Base-by-base conservation (phyloP, 2,797 vertebrate species). In the Gambusia yucatana region DNA sequence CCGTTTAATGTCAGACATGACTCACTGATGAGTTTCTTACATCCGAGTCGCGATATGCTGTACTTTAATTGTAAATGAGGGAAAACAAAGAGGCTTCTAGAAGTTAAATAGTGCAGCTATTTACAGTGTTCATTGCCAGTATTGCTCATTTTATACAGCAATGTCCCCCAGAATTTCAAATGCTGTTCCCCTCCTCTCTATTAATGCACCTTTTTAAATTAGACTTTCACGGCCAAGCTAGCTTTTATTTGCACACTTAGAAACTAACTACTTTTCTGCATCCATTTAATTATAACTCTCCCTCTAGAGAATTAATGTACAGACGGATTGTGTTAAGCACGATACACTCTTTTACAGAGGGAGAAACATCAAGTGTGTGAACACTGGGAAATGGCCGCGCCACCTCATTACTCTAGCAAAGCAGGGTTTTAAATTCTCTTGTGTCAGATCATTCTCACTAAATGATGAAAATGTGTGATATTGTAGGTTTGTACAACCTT, bases 221-320 rank as follows among this genome's bases (percentile, higher is more conserved):
- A 67, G 20, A 10, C 36, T 41, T 67, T 67, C 9, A 70, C 11
- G n/a, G 41, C 67, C 11, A 70, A 44, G 9, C 41, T n/a, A 70
- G n/a, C 67, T n/a, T 70, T 69, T 69, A 69, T 69, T 70, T 70
- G 41, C 25, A 70, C 67, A 70, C 67, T 44, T 14, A 44, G 39
- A 44, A 13, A 8, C 67, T n/a, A 70, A 44, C 67, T 43, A 44
- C 22, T 70, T 70, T 44, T 70, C 67, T 70, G 67, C 41, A 70
- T 44, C 25, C 67, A 28, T 44, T 70, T 16, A 43, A 70, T 44
- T 70, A 70, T 44, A 70, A 44, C n/a, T 43, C 41, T 70, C 39
- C 39, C 25, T 22, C 67, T 70, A 11, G 41, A 70, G 39, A 13
- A 7, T 70, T 44, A 44, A 70, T 70, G 67, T 44, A 70, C 39